Base-by-base conservation (phyloP, 2,797 vertebrate genomes). In the Myotis daubentonii region DNA sequence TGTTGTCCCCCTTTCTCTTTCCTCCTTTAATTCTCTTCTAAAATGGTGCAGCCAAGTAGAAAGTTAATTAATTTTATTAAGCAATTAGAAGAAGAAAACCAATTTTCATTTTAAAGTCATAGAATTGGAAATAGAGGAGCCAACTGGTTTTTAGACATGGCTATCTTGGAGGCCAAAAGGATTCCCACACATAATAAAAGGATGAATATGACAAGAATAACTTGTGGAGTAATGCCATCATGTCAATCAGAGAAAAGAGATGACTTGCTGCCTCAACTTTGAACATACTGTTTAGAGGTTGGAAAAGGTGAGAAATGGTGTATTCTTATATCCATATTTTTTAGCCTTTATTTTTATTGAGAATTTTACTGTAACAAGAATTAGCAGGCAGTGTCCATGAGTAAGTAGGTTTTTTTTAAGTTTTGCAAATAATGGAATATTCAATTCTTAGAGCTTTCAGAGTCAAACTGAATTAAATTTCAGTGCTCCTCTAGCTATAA, bases 31-130 rank as follows among this genome's bases (percentile, higher is more conserved):
- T 89, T 93, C 12, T 51, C 41, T 72, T 87, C 38, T 87, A 88
- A 91, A 92, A 74, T 53, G 33, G 5, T 62, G 87, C 36, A 71
- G 30, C 6, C 4, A 84, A 94, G 17, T 75, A 65, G 13, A 94
- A 88, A 88, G 79, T 91, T 76, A 93, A 90, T 89, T 83, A 87
- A 70, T 84, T 96, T 57, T 87, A 90, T 81, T 93, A 85, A 90
- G 28, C 20, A 87, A 33, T 85, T 70, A 90, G 33, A 75, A 8
- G 28, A 49, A 91, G n/a, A 72, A 87, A 84, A 25, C 4, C 83
- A 49, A 62, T 91, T 88, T 95, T 92, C 10, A 83, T 60, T 87
- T 93, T 60, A 33, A 83, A 68, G 13, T 76, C 23, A 47, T 83
- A 60, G 19, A 85, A 62, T 81, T 78, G 2, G 3, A 51, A 65